Percentiles rank a stretch among this genome's conserved stretches.
Evolutionary conservation across 1,140 invertebrate genomes (phyloP).

Genomic region (Sycophaga agraensis): DNA sequence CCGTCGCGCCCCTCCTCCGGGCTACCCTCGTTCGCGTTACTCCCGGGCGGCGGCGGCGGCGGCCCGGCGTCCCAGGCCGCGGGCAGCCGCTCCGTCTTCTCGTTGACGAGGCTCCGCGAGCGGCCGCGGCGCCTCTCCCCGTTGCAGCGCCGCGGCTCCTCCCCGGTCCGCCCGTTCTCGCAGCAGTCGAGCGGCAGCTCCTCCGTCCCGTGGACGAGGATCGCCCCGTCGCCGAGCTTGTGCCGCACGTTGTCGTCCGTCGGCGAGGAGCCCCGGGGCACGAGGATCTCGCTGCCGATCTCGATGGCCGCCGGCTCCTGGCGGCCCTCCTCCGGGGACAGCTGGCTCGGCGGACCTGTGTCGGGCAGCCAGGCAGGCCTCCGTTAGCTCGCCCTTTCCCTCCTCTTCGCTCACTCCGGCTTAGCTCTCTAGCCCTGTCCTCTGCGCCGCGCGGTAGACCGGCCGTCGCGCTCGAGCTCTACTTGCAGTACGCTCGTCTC

Average conservation of each 20-base stretch:
- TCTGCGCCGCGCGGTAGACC: too few relatives aligned
- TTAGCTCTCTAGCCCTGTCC: too few relatives aligned
- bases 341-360: not conserved
- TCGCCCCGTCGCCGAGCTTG: slow-evolving; percentile 52
- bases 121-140: slow-evolving; percentile 1
- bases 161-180: not conserved
- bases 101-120: slow-evolving; percentile 13
- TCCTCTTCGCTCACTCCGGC: too few relatives aligned
- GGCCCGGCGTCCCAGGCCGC: too few relatives aligned
- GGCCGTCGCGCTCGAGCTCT: too few relatives aligned
- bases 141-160: not conserved
- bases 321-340: slow-evolving; percentile 27
- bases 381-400: too few relatives aligned
- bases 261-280: slow-evolving; percentile 37
- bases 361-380: not conserved
- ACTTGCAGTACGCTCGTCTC: too few relatives aligned
- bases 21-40: slow-evolving; percentile 20
- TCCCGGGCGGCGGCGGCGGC: slow-evolving; percentile 24
- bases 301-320: slow-evolving; percentile 47
- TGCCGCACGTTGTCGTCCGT: slow-evolving; percentile 51
- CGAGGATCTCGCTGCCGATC: slow-evolving; percentile 53
- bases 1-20: slow-evolving; percentile 33
- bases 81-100: not conserved
- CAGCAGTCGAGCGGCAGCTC: slow-evolving; percentile 60
- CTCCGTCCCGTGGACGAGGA: slow-evolving; percentile 67